Evolutionary conservation across 2,113 vertebrate genomes (phyloP), one percentile per base, ranked within the genome.

Genomic region (Hippotragus niger): DNA sequence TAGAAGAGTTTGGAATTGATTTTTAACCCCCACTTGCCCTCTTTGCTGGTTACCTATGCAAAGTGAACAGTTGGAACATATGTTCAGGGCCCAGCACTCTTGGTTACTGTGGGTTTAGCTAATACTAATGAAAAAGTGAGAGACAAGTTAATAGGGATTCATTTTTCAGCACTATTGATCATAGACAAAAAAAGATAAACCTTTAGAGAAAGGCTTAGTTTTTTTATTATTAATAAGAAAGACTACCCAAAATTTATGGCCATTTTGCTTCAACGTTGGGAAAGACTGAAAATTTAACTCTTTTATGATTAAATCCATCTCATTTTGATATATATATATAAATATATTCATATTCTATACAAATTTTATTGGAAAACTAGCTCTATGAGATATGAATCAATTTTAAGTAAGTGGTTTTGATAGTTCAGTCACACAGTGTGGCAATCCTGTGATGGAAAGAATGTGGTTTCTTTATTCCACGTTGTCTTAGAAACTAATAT

Each of bases 1-100:
- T 96, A 93, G 85, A 96, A 88, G 74, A 94, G 4, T 6, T 89
- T 91, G 23, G 62, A 95, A 97, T 97, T 97, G n/a, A 96, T 96
- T 97, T 97, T 94, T 43, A 96, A 52, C 53, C 80, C 57, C 19
- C 36, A 94, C 33, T 89, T 71, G 33, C 23, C 55, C 55, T 95
- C 78, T 91, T 96, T 53, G 50, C 78, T 96, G 19, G 17, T 74
- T 94, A n/a, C 81, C 33, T 97, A 33, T 90, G 25, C 62, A 81
- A 90, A 80, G 31, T 95, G 47, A 95, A 80, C 62, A 96, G 47
- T 21, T 83, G 5, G 62, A 92, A 83, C 52, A 97, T 0, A 0
- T 74, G 52, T 94, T 92, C 64, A 94, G 25, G 52, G 71, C 14
- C 25, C 71, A 92, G 64, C 9, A 36, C 40, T 84, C 43, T 10